phyloP scores from a whole-genome alignment of 2,888 invertebrate species.

The Acleris cristana region DNA sequence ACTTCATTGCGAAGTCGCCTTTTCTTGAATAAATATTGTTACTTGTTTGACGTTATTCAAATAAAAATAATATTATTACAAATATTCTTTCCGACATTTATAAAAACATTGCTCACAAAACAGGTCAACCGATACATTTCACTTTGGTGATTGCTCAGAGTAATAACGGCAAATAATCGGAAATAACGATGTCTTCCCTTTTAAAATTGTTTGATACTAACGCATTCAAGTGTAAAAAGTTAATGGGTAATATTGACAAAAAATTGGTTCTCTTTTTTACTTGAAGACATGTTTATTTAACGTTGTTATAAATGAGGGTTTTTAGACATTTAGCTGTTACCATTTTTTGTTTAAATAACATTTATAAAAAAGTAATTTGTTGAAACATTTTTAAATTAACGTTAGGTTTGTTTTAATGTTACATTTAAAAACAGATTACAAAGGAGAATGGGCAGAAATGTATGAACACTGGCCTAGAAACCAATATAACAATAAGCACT shows the following conservation, averaged over 20 bases:
- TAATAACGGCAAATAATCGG: slow-evolving; percentile 63
- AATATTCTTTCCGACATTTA: not conserved
- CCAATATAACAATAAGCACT: too few relatives aligned
- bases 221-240: slow-evolving; percentile 55
- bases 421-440: too few relatives aligned
- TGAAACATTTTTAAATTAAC: too few relatives aligned
- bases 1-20: not conserved
- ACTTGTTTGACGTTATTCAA: not conserved
- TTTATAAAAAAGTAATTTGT: too few relatives aligned
- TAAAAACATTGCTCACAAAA: slow-evolving; percentile 38
- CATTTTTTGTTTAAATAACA: not conserved
- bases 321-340: not conserved
- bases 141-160: slow-evolving; percentile 55
- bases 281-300: slow-evolving; percentile 27
- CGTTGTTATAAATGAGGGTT: slow-evolving; percentile 8
- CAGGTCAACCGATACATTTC: slow-evolving; percentile 58
- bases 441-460: too few relatives aligned
- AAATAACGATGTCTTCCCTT: slow-evolving; percentile 66
- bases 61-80: slow-evolving; percentile 1
- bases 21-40: not conserved
- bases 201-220: slow-evolving; percentile 56
- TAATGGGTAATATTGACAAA: slow-evolving; percentile 58
- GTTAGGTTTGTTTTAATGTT: too few relatives aligned
- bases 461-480: too few relatives aligned
- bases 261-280: slow-evolving; percentile 50